Evolutionary conservation across 2,797 vertebrate species (phyloP), one percentile per base, ranked within the genome.

Genomic region (Heliangelus exortis): DNA sequence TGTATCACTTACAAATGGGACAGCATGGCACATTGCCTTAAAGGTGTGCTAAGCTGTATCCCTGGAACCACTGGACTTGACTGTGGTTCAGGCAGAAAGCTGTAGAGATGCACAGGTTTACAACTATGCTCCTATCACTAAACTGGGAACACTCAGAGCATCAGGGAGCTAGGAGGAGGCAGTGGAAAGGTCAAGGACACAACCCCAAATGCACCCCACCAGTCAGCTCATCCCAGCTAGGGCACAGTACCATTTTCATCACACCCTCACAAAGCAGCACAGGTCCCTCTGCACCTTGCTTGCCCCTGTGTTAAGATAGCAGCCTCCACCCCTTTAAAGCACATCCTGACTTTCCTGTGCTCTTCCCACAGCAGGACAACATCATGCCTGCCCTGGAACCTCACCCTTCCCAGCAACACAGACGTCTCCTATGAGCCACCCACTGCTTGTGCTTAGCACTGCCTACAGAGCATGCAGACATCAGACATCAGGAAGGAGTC

Each of bases 291-390:
- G 54, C 68, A 48, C 18, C 16, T 61, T 57, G 10, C 51, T 72
- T 69, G 16, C 23, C 48, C 50, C 50, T 83, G 13, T 21, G 47
- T 62, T 66, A 39, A 50, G 31, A 61, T 3, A 72, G 58, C 11
- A 63, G 43, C 12, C 25, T 65, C 50, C 5, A 10, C 31, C 41
- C 88, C 36, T 11, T 11, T 84, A 36, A 39, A 26, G 28, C 50
- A 22, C 57, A 79, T 22, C n/a, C 89, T 92, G 48, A 87, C 55
- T 59, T 88, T 57, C 45, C 48, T 90, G n/a, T 59, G 90, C 67
- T 97, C 89, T 91, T 96, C 75, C 87, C 84, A 5, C 97, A 98
- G 98, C 41, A 84, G 87, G 65, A 96, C 91, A 17, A 96, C 19
- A 18, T 75, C 95, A 33, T 98, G 98, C 85, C 83, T 97, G 61